phyloP scores from a whole-genome alignment of 2,797 vertebrate species.

The Anas capensis region DNA sequence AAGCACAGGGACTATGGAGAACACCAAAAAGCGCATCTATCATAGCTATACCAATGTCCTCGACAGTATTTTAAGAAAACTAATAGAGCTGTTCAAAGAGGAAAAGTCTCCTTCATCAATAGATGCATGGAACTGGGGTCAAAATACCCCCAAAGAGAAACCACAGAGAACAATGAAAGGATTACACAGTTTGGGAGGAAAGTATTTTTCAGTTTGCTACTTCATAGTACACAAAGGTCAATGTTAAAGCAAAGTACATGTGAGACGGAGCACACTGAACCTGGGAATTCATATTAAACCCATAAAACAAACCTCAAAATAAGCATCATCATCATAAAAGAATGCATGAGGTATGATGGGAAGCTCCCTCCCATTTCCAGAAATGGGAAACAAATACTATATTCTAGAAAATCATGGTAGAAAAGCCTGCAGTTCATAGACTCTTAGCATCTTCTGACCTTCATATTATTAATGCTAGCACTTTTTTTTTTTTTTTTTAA shows the following conservation, averaged over 20 bases:
- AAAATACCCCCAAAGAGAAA: constrained; percentile 23
- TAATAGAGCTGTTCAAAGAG: not conserved
- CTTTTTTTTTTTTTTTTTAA: not conserved
- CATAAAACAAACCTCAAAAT: not conserved
- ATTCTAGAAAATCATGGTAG: not conserved
- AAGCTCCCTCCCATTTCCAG: not conserved
- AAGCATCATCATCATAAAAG: not conserved
- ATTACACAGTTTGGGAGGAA: not conserved
- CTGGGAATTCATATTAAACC: not conserved
- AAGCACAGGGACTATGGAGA: not conserved
- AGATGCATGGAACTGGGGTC: not conserved
- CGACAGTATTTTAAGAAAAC: constrained; percentile 9
- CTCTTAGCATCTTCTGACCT: not conserved
- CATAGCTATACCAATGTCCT: not conserved
- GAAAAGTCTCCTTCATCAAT: not conserved
- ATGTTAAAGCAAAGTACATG: not conserved
- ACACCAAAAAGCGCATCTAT: not conserved
- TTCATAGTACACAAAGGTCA: not conserved
- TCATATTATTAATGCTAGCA: not conserved
- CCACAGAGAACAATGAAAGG: not conserved
- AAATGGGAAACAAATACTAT: not conserved
- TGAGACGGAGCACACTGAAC: not conserved
- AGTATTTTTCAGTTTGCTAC: not conserved
- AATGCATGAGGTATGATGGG: not conserved
- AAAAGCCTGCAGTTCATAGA: not conserved